These are phyloP conservation scores for Ecliptopera silaceata DNA, from an alignment of 2,888 invertebrate species.

Conservation along the genomic window DNA sequence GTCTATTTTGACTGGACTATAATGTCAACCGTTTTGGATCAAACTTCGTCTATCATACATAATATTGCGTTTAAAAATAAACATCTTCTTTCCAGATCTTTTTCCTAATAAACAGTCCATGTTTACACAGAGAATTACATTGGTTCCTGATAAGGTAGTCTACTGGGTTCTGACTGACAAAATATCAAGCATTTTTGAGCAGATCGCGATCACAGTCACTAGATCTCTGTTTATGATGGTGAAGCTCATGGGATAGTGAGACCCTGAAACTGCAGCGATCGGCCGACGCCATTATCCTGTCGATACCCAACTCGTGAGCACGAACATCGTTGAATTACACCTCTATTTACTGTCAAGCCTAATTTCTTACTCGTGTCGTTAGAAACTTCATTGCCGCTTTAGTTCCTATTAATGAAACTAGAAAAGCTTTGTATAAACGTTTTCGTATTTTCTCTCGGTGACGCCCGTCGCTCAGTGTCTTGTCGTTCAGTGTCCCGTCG, in stretches of 20 bases:
- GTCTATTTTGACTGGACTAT: no score
- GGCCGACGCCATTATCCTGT: conserved; percentile 71
- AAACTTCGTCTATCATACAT: no score
- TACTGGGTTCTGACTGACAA: not conserved
- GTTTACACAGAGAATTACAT: no score
- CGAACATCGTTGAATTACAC: conserved; percentile 80
- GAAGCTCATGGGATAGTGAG: conserved; percentile 49
- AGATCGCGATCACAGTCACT: not conserved
- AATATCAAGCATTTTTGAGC: not conserved
- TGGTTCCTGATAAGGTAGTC: no score
- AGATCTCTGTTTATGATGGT: conserved; percentile 2
- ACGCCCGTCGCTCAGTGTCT: no score
- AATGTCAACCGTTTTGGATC: no score
- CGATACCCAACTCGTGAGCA: conserved; percentile 78
- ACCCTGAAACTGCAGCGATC: conserved; percentile 56
- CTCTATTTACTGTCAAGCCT: conserved; percentile 80
- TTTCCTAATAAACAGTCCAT: no score
- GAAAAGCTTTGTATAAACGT: not conserved
- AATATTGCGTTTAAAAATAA: no score
- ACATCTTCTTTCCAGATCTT: no score
- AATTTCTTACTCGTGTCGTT: conserved; percentile 77
- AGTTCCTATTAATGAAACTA: conserved; percentile 10
- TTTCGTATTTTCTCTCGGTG: no score
- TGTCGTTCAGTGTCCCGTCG: no score
- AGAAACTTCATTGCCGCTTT: conserved; percentile 57